phyloP scores from a whole-genome alignment of 2,113 vertebrate species.

The Eublepharis macularius region DNA sequence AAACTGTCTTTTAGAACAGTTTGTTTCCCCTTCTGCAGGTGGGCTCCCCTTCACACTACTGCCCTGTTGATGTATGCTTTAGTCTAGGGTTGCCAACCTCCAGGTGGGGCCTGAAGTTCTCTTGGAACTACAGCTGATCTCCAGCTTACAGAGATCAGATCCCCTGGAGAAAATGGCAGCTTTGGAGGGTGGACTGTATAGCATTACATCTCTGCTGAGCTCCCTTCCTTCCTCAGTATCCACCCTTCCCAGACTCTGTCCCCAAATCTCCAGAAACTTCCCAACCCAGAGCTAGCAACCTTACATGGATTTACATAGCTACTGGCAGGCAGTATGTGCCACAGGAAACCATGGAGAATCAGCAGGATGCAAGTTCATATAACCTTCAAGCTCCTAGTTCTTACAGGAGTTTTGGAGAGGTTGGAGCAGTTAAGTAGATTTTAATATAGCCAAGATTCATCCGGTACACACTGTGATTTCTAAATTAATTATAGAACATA shows the following conservation, averaged over 20 bases:
- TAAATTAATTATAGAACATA: not conserved
- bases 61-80: not conserved
- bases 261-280: too few species aligned
- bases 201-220: too few species aligned
- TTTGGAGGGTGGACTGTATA: too few species aligned
- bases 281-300: too few species aligned
- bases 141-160: too few species aligned
- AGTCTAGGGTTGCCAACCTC: too few species aligned
- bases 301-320: too few species aligned
- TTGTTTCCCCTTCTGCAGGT: not conserved
- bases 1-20: not conserved
- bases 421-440: not conserved
- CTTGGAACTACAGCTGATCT: too few species aligned
- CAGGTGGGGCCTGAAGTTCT: too few species aligned
- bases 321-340: not conserved
- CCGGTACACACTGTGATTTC: not conserved
- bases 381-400: not conserved
- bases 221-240: too few species aligned
- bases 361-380: not conserved
- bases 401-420: not conserved
- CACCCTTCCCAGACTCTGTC: too few species aligned
- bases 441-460: not conserved
- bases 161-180: too few species aligned
- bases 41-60: rapidly evolving
- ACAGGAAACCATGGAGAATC: not conserved